Base-by-base conservation (phyloP, 2,888 invertebrate genomes). In the Agrotis exclamationis region DNA sequence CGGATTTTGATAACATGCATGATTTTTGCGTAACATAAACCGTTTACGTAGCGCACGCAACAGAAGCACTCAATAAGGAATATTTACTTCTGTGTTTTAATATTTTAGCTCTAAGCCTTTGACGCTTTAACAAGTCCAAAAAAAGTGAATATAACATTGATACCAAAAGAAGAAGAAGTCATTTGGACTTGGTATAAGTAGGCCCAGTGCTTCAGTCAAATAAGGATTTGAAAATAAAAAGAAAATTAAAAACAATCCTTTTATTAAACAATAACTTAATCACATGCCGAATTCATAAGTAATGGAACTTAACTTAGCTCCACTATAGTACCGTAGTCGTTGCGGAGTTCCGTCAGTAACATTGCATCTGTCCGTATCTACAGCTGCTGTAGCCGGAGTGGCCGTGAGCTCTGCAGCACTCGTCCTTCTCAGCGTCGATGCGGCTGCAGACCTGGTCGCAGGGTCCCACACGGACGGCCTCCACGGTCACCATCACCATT, bases 401-500 rank as follows among this genome's bases (percentile, higher is more conserved):
- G 2, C 70, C 70, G 59, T 70, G 59, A 47, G 70, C 70, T 47
- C 45, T 72, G 59, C 70, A 70, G 70, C 70, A 70, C 59, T 72
- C 70, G 45, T 59, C 11, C 59, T 18, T 53, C 16, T 71, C 59
- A 47, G 51, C 1, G 3, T 16, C 13, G 11, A 0, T 70, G 11
- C 57, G 70, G 45, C 0, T n/a, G 51, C 70, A 70, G 70, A 45
- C 45, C 39, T 72, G 72, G 73, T 70, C 72, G 45, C 70, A 70
- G 20, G 72, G 59, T 20, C 1, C 24, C 0, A 71, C 72, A 33
- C 0, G 51, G 33, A 11, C 72, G 20, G 70, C 73, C 20, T 73
- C 70, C 11, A 70, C 62, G 20, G 73, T 73, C 3, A 73, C 39
- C 20, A 1, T 3, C 39, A 48, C 39, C 72, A 70, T 70, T 9